phyloP scores from a whole-genome alignment of 2,888 invertebrate species.

The Ochlodes sylvanus region DNA sequence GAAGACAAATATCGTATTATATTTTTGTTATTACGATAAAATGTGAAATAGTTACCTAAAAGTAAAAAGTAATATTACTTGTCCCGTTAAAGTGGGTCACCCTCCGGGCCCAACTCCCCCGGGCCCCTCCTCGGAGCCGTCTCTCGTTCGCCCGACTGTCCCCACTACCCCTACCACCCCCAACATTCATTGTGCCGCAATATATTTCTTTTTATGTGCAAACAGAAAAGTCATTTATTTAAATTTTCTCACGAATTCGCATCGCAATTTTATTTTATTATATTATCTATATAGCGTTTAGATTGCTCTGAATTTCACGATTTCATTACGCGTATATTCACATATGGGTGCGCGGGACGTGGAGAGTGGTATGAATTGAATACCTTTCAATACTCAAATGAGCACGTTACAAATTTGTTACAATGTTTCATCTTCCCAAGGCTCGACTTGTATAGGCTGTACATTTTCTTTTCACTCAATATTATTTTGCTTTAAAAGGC shows the following conservation, averaged over 20 bases:
- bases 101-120: conserved; percentile 59
- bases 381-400: conserved; percentile 48
- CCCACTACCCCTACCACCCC: conserved; percentile 74
- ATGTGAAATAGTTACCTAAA: conserved; percentile 85
- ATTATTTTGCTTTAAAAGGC: conserved; percentile 42
- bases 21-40: conserved; percentile 80
- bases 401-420: conserved; percentile 36
- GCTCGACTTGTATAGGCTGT: conserved; percentile 33
- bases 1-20: conserved; percentile 22
- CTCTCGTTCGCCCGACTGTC: conserved; percentile 73
- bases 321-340: conserved; percentile 57
- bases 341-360: conserved; percentile 32
- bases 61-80: conserved; percentile 86
- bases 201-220: conserved; percentile 86
- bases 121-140: conserved; percentile 57
- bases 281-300: conserved; percentile 83
- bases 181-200: conserved; percentile 85
- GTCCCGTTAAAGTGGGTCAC: conserved; percentile 85
- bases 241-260: conserved; percentile 85
- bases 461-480: conserved; percentile 32
- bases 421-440: conserved; percentile 34
- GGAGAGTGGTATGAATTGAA: conserved; percentile 49
- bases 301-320: conserved; percentile 71
- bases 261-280: conserved; percentile 85
- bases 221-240: conserved; percentile 86